A percentile compares a stretch with the other conserved stretches of the same genome.
Evolutionary conservation across 2,113 vertebrate genomes (phyloP).

Genomic region (Odocoileus virginianus): DNA sequence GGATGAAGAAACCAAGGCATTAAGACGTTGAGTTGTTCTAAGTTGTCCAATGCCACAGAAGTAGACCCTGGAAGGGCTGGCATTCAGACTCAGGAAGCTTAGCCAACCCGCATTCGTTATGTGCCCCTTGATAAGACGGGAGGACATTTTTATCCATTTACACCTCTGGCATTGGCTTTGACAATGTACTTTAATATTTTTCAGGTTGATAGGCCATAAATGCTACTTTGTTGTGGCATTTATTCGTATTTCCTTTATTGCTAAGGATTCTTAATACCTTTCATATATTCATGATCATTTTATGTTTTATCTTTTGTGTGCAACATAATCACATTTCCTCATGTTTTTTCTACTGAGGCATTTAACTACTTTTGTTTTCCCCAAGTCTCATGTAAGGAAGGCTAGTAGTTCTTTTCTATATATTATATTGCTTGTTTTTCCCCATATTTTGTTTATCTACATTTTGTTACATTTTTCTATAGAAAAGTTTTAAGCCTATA

Average conservation of each 20-base stretch:
- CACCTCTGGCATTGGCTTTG: background rate
- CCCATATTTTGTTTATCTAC: background rate
- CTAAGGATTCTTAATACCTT: background rate
- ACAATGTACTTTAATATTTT: background rate
- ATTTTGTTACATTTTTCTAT: background rate
- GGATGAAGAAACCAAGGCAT: background rate
- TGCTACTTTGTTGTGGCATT: background rate
- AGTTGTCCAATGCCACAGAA: too few species aligned
- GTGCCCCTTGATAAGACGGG: background rate
- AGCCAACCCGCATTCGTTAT: background rate
- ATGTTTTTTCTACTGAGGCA: background rate
- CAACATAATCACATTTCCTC: background rate
- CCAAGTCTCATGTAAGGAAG: background rate
- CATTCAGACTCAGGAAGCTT: background rate
- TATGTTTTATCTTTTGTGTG: background rate
- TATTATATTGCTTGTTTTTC: background rate
- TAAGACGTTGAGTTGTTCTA: background rate
- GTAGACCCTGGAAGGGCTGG: background rate
- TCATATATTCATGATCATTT: background rate
- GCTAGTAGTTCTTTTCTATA: background rate
- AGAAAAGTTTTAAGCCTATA: background rate
- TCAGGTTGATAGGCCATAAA: background rate
- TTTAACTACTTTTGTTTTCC: background rate
- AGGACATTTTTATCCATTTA: background rate
- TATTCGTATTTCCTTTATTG: background rate